Conservation (phyloP, 1,140 invertebrate species). For the Stenopsyche tienmushanensis region DNA sequence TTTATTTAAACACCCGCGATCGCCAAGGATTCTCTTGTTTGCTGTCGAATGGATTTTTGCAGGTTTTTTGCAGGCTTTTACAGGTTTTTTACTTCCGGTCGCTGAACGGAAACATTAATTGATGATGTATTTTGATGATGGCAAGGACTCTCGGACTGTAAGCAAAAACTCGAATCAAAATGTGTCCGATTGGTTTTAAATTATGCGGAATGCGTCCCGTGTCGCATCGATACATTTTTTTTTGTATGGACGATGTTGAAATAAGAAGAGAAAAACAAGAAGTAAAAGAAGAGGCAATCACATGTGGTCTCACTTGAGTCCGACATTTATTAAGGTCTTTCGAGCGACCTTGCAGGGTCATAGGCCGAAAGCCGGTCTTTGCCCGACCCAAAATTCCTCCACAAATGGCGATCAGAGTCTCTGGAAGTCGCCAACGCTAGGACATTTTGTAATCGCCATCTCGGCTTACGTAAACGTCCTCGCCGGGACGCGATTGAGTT, state of each 20-base stretch:
- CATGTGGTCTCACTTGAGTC: conserved; percentile 25
- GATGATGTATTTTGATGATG: too few species aligned
- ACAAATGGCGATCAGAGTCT: neutral
- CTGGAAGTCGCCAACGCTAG: too few species aligned
- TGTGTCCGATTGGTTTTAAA: too few species aligned
- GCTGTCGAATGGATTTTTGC: too few species aligned
- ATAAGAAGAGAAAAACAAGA: conserved; percentile 4
- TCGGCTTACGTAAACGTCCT: conserved; percentile 4
- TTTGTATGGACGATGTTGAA: neutral
- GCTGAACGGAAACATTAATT: too few species aligned
- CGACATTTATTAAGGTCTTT: conserved; percentile 29
- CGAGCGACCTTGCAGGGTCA: conserved; percentile 25
- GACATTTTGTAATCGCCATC: conserved; percentile 7
- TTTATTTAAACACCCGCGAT: too few species aligned
- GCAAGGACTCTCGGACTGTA: too few species aligned
- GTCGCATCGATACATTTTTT: neutral
- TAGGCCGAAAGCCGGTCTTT: conserved; percentile 20
- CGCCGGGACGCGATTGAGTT: too few species aligned
- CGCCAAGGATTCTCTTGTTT: too few species aligned
- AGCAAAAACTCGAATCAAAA: too few species aligned
- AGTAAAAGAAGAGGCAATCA: conserved; percentile 7
- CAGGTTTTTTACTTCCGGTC: too few species aligned
- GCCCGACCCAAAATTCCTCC: conserved; percentile 22
- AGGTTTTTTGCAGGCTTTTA: too few species aligned
- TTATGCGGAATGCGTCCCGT: neutral